These are phyloP conservation scores for Nothoprocta perdicaria DNA, from an alignment of 2,113 vertebrate species.

Conservation along the genomic window DNA sequence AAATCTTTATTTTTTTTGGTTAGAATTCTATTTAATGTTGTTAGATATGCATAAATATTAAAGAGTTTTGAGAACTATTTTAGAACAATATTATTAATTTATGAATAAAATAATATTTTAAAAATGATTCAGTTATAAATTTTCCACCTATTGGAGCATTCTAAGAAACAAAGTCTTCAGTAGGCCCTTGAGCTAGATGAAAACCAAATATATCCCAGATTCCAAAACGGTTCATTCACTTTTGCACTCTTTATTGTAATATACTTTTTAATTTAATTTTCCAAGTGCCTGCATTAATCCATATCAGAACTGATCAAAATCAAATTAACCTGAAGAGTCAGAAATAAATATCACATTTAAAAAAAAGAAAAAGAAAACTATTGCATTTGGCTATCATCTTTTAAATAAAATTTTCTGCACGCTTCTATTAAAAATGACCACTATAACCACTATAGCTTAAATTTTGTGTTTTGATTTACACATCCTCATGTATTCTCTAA, in stretches of 20 bases:
- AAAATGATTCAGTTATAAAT: not conserved
- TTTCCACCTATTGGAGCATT: not conserved
- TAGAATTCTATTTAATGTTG: slow-evolving; percentile 16
- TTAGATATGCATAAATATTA: not conserved
- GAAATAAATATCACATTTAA: not conserved
- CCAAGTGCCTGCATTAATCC: not conserved
- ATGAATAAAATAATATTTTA: not conserved
- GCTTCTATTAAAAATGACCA: not conserved
- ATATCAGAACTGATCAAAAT: slow-evolving; percentile 8
- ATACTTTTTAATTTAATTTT: slow-evolving; percentile 25
- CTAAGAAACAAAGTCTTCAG: slow-evolving; percentile 22
- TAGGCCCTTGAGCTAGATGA: not conserved
- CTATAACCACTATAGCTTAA: not conserved
- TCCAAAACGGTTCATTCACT: not conserved
- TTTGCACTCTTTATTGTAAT: not conserved
- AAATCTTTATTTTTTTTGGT: not conserved
- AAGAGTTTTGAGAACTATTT: not conserved
- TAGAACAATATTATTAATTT: not conserved
- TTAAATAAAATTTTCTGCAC: not conserved
- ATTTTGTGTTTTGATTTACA: not conserved
- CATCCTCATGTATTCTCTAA: not conserved
- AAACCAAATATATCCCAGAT: not conserved
- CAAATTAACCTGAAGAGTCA: not conserved
- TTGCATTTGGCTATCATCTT: not conserved
- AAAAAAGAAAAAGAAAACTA: not conserved